phyloP scores from a whole-genome alignment of 2,113 vertebrate genomes.

The Microcebus murinus region DNA sequence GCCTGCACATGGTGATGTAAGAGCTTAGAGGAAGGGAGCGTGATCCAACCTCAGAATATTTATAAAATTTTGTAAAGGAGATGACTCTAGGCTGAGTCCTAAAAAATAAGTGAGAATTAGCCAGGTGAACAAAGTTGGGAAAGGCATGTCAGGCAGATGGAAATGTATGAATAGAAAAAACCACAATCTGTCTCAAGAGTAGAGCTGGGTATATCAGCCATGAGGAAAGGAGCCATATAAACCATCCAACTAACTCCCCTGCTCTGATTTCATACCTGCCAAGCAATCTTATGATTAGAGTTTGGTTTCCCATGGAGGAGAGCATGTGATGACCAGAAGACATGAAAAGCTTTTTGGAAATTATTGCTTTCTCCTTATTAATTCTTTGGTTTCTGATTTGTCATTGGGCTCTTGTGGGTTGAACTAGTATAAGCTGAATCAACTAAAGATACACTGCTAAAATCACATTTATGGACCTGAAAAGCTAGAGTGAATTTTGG shows the following conservation, averaged over 20 bases:
- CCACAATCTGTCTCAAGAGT: not conserved
- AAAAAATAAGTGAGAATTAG: not conserved
- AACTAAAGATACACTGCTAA: not conserved
- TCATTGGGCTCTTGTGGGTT: not conserved
- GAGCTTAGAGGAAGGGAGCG: not conserved
- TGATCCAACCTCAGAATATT: not conserved
- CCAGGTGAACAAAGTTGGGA: not conserved
- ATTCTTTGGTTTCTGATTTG: not conserved
- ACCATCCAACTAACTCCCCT: not conserved
- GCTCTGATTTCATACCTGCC: not conserved
- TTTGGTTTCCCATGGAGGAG: not conserved
- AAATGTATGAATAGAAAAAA: not conserved
- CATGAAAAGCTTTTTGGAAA: not conserved
- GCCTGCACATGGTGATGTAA: not conserved
- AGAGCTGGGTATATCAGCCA: not conserved
- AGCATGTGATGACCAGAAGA: not conserved
- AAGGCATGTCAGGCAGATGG: not conserved
- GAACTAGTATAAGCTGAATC: not conserved
- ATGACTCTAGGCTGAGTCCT: not conserved
- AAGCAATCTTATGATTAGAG: not conserved
- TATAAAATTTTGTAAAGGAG: not conserved
- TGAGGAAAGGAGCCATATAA: not conserved
- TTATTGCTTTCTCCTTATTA: not conserved
- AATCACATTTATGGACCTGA: slow-evolving; percentile 4
- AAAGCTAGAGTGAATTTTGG: not conserved